These are phyloP conservation scores for Leptinotarsa lineolata DNA, from an alignment of 1,140 invertebrate genomes.

Conservation along the genomic window DNA sequence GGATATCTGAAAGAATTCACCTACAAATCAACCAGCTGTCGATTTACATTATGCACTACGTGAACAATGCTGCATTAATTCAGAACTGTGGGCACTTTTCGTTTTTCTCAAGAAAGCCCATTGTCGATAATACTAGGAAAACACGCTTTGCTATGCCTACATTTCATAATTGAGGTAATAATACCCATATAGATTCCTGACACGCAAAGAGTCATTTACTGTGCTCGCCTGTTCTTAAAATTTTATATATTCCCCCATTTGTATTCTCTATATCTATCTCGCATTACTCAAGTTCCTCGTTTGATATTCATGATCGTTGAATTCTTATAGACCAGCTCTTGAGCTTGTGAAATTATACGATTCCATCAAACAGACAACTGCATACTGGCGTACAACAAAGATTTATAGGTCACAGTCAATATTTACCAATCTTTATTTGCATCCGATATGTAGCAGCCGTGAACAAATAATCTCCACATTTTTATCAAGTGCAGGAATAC, in stretches of 20 bases:
- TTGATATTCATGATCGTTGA: slow-evolving; percentile 11
- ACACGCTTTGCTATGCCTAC: not conserved
- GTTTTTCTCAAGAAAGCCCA: not conserved
- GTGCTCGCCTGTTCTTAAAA: slow-evolving; percentile 14
- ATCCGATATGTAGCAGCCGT: not conserved
- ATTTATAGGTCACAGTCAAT: not conserved
- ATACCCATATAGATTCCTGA: slow-evolving; percentile 17
- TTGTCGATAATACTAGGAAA: slow-evolving; percentile 9
- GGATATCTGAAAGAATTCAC: no score
- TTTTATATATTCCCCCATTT: slow-evolving; percentile 19
- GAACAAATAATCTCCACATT: not conserved
- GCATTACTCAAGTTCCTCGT: slow-evolving; percentile 6
- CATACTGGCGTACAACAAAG: not conserved
- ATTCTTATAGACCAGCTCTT: no score
- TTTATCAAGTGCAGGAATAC: not conserved
- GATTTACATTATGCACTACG: no score
- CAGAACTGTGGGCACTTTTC: no score
- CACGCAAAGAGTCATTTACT: slow-evolving; percentile 18
- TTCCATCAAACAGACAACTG: no score
- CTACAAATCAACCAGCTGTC: no score
- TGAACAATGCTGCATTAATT: no score
- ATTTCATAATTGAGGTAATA: slow-evolving; percentile 19
- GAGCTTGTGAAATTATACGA: no score
- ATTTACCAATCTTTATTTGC: not conserved
- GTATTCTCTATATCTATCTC: slow-evolving; percentile 19